phyloP scores from a whole-genome alignment of 2,113 vertebrate species.

The Thryonomys swinderianus region DNA sequence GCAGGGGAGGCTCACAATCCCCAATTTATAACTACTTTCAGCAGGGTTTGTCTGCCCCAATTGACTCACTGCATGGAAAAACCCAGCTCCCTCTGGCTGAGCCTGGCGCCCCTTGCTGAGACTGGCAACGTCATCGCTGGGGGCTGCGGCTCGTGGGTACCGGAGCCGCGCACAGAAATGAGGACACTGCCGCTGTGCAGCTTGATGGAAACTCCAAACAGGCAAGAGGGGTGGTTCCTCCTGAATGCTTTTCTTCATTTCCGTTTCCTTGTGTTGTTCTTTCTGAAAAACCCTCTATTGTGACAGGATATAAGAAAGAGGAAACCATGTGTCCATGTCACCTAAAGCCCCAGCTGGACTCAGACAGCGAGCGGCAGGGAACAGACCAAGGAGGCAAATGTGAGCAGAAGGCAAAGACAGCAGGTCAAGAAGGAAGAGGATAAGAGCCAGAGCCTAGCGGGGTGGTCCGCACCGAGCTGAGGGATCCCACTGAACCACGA shows the following conservation, averaged over 20 bases:
- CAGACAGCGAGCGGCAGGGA: neutral
- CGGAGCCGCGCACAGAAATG: neutral
- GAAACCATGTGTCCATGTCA: neutral
- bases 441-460: rapidly evolving
- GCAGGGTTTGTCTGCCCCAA: slow-evolving; percentile 44
- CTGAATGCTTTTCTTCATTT: neutral
- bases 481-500: neutral
- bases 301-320: neutral
- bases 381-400: neutral
- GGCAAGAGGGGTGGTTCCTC: neutral
- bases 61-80: slow-evolving; percentile 64
- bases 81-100: slow-evolving; percentile 17
- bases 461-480: neutral
- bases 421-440: neutral
- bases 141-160: rapidly evolving
- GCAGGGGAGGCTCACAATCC: slow-evolving; percentile 64
- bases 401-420: neutral
- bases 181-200: neutral
- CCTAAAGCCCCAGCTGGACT: neutral
- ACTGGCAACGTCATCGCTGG: neutral
- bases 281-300: neutral
- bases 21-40: slow-evolving; percentile 62
- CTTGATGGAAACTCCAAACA: neutral
- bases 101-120: slow-evolving; percentile 56
- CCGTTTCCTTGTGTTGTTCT: neutral